Conservation (phyloP, 2,113 vertebrate genomes). For the Sylvietta virens region DNA sequence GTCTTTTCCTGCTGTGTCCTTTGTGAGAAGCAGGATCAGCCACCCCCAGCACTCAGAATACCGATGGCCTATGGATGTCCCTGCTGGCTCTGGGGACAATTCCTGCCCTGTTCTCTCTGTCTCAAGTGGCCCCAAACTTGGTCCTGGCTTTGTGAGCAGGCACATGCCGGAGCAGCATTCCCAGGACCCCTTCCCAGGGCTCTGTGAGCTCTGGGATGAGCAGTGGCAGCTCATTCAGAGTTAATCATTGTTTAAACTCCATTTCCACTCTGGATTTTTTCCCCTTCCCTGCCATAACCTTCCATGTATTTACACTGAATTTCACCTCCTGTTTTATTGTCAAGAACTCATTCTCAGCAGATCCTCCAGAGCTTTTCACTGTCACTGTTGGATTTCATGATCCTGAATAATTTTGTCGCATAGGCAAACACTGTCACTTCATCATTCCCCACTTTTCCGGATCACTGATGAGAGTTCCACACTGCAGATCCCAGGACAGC, state of each 20-base stretch:
- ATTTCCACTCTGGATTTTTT: neutral
- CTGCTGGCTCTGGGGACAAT: neutral
- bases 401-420: conserved; percentile 55
- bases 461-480: neutral
- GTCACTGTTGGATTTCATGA: conserved; percentile 54
- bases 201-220: neutral
- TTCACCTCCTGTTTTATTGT: conserved; percentile 45
- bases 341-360: neutral
- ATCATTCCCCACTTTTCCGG: conserved; percentile 21
- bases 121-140: rapidly evolving
- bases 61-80: rapidly evolving
- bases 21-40: neutral
- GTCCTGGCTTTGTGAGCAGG: neutral
- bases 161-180: neutral
- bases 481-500: neutral
- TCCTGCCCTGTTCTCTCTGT: neutral
- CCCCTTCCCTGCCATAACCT: conserved; percentile 6
- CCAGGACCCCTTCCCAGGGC: neutral
- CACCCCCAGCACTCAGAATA: neutral
- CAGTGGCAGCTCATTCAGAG: neutral
- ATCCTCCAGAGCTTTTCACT: conserved; percentile 57
- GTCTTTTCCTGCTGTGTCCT: neutral
- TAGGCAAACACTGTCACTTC: conserved; percentile 53
- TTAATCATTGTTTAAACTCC: neutral
- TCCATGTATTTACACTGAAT: conserved; percentile 43